Base-by-base conservation (phyloP, 2,888 invertebrate species). In the Diarsia rubi region DNA sequence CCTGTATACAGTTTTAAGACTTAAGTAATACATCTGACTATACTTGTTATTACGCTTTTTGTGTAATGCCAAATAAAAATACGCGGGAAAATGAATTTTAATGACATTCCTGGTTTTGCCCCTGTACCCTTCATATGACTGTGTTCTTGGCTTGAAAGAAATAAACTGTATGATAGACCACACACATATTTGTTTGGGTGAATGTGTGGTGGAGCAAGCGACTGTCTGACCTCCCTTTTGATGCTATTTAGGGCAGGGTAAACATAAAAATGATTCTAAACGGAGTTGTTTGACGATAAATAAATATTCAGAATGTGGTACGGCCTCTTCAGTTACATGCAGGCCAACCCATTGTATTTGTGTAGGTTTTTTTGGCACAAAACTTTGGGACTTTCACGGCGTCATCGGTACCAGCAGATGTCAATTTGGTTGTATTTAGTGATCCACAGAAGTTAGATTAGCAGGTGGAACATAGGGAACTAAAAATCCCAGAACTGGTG, bases 231-330 rank as follows among this genome's bases (percentile, higher is more conserved):
- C 54, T 14, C 12, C 4, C 21, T 70, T 44, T 77, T 63, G 71
- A 44, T 70, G 45, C 21, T 69, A 37, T 60, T 52, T 44, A 24
- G 31, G 44, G 49, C n/a, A 52, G 60, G n/a, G 52, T 57, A 80
- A 64, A 64, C 37, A 80, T 37, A 57, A 74, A 27, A 65, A 74
- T 47, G 27, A 37, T 80, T 64, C 37, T 49, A 59, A 63, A 67
- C n/a, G 45, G 11, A 14, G 21, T 14, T 54, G 47, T 44, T 66
- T 79, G 45, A 42, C 16, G 27, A 21, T 63, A 64, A 63, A 31
- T 76, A 78, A 65, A 72, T 64, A 77, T 45, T 27, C 49, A 47
- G 31, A 47, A 16, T 68, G 19, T 24, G 42, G 52, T 63, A 16
- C 31, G 14, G 16, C 31, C 14, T 14, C 42, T 6, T n/a, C 16